These are phyloP conservation scores for Euglossa dilemma DNA, from an alignment of 1,140 invertebrate species.

Conservation along the genomic window DNA sequence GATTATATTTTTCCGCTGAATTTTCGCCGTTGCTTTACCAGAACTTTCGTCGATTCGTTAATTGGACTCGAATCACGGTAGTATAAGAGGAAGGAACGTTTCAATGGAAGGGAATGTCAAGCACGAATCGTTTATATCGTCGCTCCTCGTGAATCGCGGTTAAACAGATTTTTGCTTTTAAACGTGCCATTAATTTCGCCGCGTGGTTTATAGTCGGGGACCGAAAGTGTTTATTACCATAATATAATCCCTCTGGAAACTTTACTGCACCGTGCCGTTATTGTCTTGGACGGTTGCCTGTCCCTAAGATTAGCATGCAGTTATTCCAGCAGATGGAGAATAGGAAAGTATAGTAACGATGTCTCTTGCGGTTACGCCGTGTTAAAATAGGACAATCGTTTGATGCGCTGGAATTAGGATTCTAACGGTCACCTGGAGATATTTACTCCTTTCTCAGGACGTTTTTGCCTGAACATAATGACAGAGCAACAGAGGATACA, in stretches of 20 bases:
- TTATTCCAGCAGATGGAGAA: conserved; percentile 62
- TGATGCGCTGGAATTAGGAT: conserved; percentile 51
- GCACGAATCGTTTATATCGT: neutral
- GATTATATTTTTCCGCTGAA: no score
- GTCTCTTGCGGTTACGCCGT: conserved; percentile 54
- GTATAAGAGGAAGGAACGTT: no score
- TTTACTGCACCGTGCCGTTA: conserved; percentile 5
- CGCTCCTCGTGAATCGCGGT: no score
- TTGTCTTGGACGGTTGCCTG: conserved; percentile 25
- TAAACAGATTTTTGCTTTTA: neutral
- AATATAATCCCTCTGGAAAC: conserved; percentile 1
- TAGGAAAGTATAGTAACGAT: conserved; percentile 58
- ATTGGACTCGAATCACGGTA: no score
- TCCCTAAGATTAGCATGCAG: conserved; percentile 33
- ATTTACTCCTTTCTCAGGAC: conserved; percentile 35
- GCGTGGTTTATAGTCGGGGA: neutral
- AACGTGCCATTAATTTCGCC: neutral
- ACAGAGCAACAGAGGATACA: neutral
- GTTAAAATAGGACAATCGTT: conserved; percentile 60
- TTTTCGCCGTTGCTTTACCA: no score
- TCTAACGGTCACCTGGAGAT: conserved; percentile 29
- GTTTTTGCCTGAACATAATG: neutral
- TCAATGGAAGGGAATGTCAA: no score
- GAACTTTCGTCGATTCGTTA: no score
- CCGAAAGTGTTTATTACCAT: neutral